Conservation (phyloP, 2,113 vertebrate genomes). For the Copsychus sechellarum region DNA sequence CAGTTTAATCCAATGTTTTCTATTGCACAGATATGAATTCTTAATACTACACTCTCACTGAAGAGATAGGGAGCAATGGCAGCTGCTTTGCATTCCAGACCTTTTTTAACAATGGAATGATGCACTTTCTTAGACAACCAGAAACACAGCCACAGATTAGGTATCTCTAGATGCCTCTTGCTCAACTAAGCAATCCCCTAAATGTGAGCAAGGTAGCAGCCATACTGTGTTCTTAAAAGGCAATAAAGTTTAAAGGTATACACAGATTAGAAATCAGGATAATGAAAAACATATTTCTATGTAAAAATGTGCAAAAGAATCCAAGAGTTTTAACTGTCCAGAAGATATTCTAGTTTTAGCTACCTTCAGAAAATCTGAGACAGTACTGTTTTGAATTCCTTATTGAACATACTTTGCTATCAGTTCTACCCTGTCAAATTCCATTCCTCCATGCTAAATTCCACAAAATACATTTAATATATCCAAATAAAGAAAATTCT, state of each 20-base stretch:
- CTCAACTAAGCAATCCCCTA: neutral
- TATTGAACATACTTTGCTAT: neutral
- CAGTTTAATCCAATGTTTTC: neutral
- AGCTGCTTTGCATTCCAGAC: neutral
- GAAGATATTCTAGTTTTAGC: neutral
- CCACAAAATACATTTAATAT: constrained; percentile 42
- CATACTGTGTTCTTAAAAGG: neutral
- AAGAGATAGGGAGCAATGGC: neutral
- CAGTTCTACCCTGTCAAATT: constrained; percentile 5
- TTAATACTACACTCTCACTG: neutral
- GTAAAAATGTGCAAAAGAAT: neutral
- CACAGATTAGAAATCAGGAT: neutral
- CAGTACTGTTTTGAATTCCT: neutral
- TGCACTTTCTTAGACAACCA: neutral
- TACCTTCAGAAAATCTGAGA: neutral
- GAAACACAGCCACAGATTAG: neutral
- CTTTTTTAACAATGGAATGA: neutral
- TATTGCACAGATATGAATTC: neutral
- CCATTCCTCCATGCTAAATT: neutral
- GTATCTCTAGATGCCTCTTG: neutral
- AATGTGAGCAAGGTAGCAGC: neutral
- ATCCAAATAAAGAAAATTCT: constrained; percentile 52
- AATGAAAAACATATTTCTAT: neutral
- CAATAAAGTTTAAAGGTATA: neutral
- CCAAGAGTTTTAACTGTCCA: neutral